Evolutionary conservation across 2,888 invertebrate genomes (phyloP).

Genomic region (Acrocera orbiculus): DNA sequence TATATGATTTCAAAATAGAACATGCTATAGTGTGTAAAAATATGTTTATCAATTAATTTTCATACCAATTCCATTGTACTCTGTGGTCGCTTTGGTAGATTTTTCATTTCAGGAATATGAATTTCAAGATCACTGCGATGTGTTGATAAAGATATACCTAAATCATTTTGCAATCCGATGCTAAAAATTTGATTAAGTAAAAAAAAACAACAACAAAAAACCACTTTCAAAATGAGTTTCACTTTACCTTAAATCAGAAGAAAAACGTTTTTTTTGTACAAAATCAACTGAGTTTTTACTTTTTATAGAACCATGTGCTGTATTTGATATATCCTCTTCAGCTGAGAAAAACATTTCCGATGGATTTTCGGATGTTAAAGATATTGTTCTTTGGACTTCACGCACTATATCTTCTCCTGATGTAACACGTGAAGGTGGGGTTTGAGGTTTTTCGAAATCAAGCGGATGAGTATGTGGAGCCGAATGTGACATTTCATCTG

Average conservation of each 20-base stretch:
- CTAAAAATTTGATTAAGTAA: slow-evolving; percentile 11
- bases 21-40: no score
- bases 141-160: slow-evolving; percentile 30
- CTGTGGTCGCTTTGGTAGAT: slow-evolving; percentile 29
- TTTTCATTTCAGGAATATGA: slow-evolving; percentile 39
- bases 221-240: background rate
- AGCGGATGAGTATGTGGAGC: slow-evolving; percentile 31
- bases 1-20: no score
- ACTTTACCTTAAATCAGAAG: slow-evolving; percentile 27
- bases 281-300: slow-evolving; percentile 8
- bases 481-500: slow-evolving; percentile 31
- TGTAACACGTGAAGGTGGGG: slow-evolving; percentile 15
- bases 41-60: background rate
- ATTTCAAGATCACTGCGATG: slow-evolving; percentile 46
- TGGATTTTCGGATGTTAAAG: slow-evolving; percentile 76
- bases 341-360: slow-evolving; percentile 88
- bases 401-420: slow-evolving; percentile 23
- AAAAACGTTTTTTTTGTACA: slow-evolving; percentile 25
- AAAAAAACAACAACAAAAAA: background rate
- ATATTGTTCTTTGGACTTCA: slow-evolving; percentile 56
- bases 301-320: slow-evolving; percentile 21
- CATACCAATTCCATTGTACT: slow-evolving; percentile 32
- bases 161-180: slow-evolving; percentile 27
- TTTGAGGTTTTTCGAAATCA: slow-evolving; percentile 30
- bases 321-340: slow-evolving; percentile 58